Conservation (phyloP, 2,797 vertebrate genomes). For the Crenuchus spilurus region DNA sequence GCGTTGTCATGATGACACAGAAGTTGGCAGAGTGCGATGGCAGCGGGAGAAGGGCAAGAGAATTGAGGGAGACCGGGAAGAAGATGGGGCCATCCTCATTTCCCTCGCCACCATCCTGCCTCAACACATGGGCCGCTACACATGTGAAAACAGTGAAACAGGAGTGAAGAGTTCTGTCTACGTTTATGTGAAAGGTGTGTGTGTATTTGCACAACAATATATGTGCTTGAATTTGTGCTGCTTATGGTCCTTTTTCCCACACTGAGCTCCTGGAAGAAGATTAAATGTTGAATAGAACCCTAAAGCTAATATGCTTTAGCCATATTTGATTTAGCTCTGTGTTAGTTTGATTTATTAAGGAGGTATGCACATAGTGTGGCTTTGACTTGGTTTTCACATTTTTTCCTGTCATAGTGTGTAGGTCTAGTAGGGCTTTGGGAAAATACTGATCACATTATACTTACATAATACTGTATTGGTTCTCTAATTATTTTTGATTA, state of each 20-base stretch:
- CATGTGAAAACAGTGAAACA: slow-evolving; percentile 79
- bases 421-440: too few species aligned
- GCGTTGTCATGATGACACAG: slow-evolving; percentile 74
- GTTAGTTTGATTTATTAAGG: slow-evolving; percentile 10
- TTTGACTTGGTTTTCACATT: not conserved
- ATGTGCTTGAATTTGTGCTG: not conserved
- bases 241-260: not conserved
- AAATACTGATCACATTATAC: too few species aligned
- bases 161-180: slow-evolving; percentile 82
- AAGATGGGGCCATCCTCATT: slow-evolving; percentile 59
- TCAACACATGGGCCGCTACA: slow-evolving; percentile 84
- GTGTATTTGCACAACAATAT: slow-evolving; percentile 8
- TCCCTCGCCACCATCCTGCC: slow-evolving; percentile 65
- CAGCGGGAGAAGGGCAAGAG: slow-evolving; percentile 73
- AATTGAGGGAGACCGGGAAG: slow-evolving; percentile 69
- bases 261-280: slow-evolving; percentile 4
- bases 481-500: too few species aligned
- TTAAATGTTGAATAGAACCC: slow-evolving; percentile 20
- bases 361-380: not conserved
- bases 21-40: slow-evolving; percentile 76
- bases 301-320: not conserved
- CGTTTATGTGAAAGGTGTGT: slow-evolving; percentile 90
- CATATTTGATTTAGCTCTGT: slow-evolving; percentile 12
- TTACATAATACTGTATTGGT: too few species aligned
- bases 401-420: not conserved